Base-by-base conservation (phyloP, 2,797 vertebrate species). In the Pempheris klunzingeri region DNA sequence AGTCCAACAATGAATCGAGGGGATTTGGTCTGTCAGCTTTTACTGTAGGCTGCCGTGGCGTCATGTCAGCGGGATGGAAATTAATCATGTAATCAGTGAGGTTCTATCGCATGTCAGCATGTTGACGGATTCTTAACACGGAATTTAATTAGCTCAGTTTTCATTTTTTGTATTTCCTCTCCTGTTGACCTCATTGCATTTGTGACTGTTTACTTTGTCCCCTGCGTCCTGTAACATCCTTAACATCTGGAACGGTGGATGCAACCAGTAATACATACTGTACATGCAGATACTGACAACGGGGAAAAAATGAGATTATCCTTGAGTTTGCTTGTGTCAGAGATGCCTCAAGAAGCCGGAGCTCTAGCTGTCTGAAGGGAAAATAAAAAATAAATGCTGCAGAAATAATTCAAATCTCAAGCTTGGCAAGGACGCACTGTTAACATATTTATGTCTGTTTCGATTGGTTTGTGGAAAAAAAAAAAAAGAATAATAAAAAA, bases 361-460 rank as follows among this genome's bases (percentile, higher is more conserved):
- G 18, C 54, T 61, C 7, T 39, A 44, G n/a, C 20, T 78, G 64
- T 58, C 52, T 84, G 38, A 71, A 46, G 59, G 76, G 71, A 71
- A 61, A 83, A 78, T 66, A n/a, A 71, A 68, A 38, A 46, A 67
- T 74, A 67, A 66, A 74, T 82, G 28, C 26, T 44, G 34, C 18
- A 82, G 65, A 69, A 81, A 84, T 85, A 49, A 85, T 77, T 82
- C 13, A 77, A 4, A 72, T 74, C 7, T 72, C 28, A 14, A 47
- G 53, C 53, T 58, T 39, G 49, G 54, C 80, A 68, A 85, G 36
- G 74, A 74, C 64, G 50, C 8, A 7, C 30, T 65, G 26, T 61
- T 71, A 20, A 36, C 72, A 69, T 82, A 82, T 85, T 70, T 38
- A 67, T 80, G 52, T 67, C 15, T 58, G 9, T 53, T 83, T 87